Percentiles rank a stretch among this genome's conserved stretches.
These are phyloP conservation scores for Riptortus pedestris DNA, from an alignment of 1,140 invertebrate species.

Conservation along the genomic window DNA sequence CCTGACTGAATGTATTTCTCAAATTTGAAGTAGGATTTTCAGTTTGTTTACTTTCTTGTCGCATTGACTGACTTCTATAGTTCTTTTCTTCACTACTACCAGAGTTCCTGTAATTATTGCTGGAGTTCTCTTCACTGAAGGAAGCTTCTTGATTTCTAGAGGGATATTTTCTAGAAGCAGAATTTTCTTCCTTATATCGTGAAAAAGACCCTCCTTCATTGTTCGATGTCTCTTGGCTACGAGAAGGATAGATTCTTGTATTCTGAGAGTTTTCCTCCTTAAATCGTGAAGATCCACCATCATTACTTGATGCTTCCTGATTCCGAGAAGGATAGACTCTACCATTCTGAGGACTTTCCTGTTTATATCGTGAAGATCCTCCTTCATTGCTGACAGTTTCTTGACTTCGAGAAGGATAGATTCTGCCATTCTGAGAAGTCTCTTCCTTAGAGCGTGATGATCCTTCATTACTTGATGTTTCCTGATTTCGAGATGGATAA, in stretches of 20 bases:
- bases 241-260: neutral
- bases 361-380: neutral
- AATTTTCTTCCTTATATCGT: neutral
- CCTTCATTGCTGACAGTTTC: neutral
- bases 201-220: neutral
- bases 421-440: neutral
- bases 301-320: neutral
- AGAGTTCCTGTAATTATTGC: neutral
- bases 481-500: neutral
- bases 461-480: neutral
- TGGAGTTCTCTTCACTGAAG: neutral
- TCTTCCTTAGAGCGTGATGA: neutral
- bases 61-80: neutral
- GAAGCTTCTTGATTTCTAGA: neutral
- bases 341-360: neutral
- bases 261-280: neutral
- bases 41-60: neutral
- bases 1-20: neutral
- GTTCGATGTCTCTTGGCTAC: neutral
- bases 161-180: neutral
- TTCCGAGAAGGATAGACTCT: neutral
- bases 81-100: neutral
- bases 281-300: neutral
- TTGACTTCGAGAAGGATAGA: neutral
- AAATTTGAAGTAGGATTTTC: neutral